Conservation (phyloP, 2,888 invertebrate genomes). For the Campopleginae sp. region DNA sequence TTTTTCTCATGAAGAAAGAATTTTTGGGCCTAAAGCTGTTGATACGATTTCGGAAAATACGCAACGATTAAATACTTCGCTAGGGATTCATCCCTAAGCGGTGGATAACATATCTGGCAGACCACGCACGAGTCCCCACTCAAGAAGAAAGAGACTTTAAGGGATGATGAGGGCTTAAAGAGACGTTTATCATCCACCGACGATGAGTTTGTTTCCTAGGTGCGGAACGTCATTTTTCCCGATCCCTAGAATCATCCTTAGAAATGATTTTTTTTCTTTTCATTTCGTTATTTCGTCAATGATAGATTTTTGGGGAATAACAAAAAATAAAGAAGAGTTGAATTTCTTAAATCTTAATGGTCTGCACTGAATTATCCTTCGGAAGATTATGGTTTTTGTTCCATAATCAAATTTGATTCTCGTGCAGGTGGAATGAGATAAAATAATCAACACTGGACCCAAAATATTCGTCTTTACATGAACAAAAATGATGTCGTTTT, state of each 20-base stretch:
- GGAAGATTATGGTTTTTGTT: too few species aligned
- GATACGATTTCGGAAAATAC: not conserved
- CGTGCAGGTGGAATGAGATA: too few species aligned
- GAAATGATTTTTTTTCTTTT: not conserved
- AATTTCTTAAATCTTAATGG: not conserved
- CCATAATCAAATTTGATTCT: too few species aligned
- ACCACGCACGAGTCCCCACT: conserved; percentile 45
- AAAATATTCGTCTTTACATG: too few species aligned
- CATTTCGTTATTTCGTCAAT: not conserved
- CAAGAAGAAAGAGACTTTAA: conserved; percentile 61
- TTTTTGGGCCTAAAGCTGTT: not conserved
- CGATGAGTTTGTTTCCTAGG: conserved; percentile 20
- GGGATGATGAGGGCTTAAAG: conserved; percentile 62
- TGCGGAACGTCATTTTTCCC: not conserved
- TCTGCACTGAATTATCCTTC: too few species aligned
- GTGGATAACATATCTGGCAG: conserved; percentile 42
- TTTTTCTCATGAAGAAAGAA: not conserved
- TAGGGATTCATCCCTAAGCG: conserved; percentile 41
- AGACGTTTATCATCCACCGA: conserved; percentile 62
- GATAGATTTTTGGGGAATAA: not conserved
- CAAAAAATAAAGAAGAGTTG: not conserved
- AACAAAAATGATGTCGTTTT: too few species aligned
- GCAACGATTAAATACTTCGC: conserved; percentile 52
- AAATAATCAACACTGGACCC: too few species aligned
- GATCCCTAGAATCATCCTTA: conserved; percentile 13